phyloP scores from a whole-genome alignment of 1,140 invertebrate species.

The Neodiprion virginianus region DNA sequence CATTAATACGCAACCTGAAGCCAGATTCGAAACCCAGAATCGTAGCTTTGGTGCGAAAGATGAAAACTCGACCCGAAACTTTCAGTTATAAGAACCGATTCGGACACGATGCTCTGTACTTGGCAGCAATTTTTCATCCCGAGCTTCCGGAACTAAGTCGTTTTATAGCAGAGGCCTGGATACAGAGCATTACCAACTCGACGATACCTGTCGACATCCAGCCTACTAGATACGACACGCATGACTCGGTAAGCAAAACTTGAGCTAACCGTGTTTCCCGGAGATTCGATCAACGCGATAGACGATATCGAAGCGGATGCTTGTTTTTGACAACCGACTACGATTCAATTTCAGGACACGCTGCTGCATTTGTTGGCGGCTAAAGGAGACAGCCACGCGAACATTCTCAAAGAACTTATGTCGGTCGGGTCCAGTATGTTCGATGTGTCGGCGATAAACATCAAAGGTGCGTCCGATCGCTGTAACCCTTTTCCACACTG shows the following conservation, averaged over 20 bases:
- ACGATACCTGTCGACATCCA: too few species aligned
- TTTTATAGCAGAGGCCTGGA: too few species aligned
- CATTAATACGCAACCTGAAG: too few species aligned
- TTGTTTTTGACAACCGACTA: too few species aligned
- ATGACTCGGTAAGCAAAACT: background rate
- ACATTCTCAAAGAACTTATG: conserved; percentile 43
- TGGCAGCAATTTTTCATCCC: conserved; percentile 47
- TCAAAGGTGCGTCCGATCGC: conserved; percentile 40
- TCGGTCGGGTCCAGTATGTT: conserved; percentile 43
- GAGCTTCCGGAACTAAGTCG: conserved; percentile 11
- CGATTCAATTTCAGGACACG: conserved; percentile 38
- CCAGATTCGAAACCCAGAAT: too few species aligned
- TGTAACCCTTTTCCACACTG: too few species aligned
- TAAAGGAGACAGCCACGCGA: conserved; percentile 41
- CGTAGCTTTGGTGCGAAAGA: too few species aligned
- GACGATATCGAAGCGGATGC: too few species aligned
- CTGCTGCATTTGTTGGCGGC: conserved; percentile 43
- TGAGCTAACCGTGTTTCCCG: background rate
- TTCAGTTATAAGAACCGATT: conserved; percentile 40
- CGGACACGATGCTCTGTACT: conserved; percentile 48
- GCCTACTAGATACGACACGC: too few species aligned
- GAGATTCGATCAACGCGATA: too few species aligned
- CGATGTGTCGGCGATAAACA: conserved; percentile 45
- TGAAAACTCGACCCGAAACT: conserved; percentile 12
- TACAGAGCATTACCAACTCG: background rate